These are phyloP conservation scores for Dynastes hyllus DNA, from an alignment of 2,888 invertebrate genomes.

Conservation along the genomic window DNA sequence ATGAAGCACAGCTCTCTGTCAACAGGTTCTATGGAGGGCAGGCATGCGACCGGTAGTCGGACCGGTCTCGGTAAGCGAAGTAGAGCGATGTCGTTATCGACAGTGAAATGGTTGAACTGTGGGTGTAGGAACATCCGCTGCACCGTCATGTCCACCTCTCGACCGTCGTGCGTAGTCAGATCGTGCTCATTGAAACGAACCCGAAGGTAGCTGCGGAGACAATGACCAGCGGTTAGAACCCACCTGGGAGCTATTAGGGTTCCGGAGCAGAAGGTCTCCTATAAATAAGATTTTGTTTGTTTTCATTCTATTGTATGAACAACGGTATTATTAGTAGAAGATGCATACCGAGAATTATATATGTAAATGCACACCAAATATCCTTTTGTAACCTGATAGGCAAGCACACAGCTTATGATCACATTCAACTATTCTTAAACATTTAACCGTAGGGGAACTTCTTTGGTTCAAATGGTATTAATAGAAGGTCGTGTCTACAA, in stretches of 20 bases:
- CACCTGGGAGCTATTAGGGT: constrained; percentile 87
- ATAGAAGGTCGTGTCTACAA: neutral
- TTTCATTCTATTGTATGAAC: constrained; percentile 44
- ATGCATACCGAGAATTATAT: constrained; percentile 19
- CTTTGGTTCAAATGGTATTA: constrained; percentile 4
- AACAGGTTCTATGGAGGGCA: constrained; percentile 81
- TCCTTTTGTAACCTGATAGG: neutral
- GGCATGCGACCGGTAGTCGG: constrained; percentile 77
- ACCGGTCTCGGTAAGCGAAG: constrained; percentile 76
- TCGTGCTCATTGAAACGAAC: constrained; percentile 92
- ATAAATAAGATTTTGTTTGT: constrained; percentile 57
- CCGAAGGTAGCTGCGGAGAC: constrained; percentile 83
- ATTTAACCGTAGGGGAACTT: neutral
- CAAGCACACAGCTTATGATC: neutral
- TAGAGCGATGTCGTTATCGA: constrained; percentile 94
- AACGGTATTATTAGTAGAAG: constrained; percentile 4
- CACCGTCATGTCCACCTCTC: constrained; percentile 85
- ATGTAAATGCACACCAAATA: constrained; percentile 19
- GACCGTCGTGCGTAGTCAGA: constrained; percentile 81
- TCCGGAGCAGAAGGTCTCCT: constrained; percentile 94
- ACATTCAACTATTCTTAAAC: neutral
- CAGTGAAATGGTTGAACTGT: constrained; percentile 89
- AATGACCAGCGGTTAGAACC: constrained; percentile 93
- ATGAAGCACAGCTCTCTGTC: constrained; percentile 85
- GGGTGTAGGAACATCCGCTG: constrained; percentile 87